Evolutionary conservation across 1,140 invertebrate species (phyloP).

Genomic region (Lepidostoma basale): DNA sequence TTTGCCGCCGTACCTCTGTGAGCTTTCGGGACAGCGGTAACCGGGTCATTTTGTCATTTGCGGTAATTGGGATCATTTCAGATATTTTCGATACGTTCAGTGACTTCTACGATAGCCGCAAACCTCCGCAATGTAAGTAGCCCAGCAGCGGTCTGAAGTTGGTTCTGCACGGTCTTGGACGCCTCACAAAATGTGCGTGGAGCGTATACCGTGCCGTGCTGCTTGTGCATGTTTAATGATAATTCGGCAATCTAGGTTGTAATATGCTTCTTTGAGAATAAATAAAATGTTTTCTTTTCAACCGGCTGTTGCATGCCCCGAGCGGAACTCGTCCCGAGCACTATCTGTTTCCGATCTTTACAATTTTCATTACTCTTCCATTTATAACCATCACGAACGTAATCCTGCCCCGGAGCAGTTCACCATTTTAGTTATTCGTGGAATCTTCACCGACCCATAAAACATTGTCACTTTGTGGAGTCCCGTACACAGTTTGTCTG

Average conservation of each 20-base stretch:
- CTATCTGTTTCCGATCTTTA: no score
- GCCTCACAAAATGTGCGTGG: background rate
- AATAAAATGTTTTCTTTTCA: background rate
- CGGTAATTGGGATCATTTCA: slow-evolving; percentile 33
- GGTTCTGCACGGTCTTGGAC: background rate
- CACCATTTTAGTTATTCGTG: no score
- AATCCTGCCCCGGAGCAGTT: no score
- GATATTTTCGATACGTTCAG: slow-evolving; percentile 43
- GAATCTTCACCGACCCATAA: no score
- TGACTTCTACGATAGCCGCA: slow-evolving; percentile 40
- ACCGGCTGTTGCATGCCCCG: no score
- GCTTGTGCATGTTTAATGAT: background rate
- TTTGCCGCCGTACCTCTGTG: no score
- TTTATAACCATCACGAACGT: no score
- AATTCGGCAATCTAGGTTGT: background rate
- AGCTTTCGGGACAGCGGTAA: background rate
- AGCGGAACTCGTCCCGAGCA: no score
- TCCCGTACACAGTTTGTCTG: no score
- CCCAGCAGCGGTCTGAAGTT: background rate
- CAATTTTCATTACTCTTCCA: no score
- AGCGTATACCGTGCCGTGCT: background rate
- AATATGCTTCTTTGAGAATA: background rate
- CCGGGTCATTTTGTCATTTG: background rate
- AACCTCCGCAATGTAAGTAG: slow-evolving; percentile 43
- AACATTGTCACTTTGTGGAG: no score